Conservation (phyloP, 2,113 vertebrate species). For the Callipepla californica region DNA sequence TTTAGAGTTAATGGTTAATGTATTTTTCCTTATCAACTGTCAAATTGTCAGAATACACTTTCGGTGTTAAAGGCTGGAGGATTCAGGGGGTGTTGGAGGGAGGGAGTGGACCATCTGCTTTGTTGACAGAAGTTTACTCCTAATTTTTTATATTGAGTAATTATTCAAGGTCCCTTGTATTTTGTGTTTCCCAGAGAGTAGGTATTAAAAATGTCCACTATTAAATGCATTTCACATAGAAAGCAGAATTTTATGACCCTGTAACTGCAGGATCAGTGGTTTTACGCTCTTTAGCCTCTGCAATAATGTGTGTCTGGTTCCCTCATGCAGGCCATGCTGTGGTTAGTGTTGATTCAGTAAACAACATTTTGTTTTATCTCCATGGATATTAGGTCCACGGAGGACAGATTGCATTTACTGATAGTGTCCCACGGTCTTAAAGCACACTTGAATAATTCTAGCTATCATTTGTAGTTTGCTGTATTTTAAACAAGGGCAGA, state of each 20-base stretch:
- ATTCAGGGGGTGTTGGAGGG: neutral
- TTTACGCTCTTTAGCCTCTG: constrained; percentile 66
- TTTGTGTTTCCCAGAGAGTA: constrained; percentile 63
- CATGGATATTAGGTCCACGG: constrained; percentile 49
- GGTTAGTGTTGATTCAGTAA: constrained; percentile 69
- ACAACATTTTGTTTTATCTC: constrained; percentile 65
- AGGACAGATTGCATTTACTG: constrained; percentile 62
- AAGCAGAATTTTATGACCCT: constrained; percentile 75
- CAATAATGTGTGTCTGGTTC: constrained; percentile 53
- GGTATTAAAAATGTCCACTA: constrained; percentile 68
- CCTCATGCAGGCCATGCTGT: constrained; percentile 31
- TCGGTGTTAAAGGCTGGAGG: constrained; percentile 47
- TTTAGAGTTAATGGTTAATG: constrained; percentile 64
- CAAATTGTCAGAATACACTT: constrained; percentile 67
- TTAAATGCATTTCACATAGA: constrained; percentile 75
- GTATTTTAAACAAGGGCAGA: constrained; percentile 44
- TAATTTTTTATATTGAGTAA: constrained; percentile 70
- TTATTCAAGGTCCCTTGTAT: constrained; percentile 70
- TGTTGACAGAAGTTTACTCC: constrained; percentile 64
- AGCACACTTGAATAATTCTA: constrained; percentile 49
- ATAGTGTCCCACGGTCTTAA: constrained; percentile 57
- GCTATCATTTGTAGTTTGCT: constrained; percentile 33
- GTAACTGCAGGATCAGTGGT: constrained; percentile 73
- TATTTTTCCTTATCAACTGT: constrained; percentile 67
- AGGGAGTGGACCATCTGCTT: constrained; percentile 68